Evolutionary conservation across 2,797 vertebrate genomes (phyloP).

Genomic region (Helicolenus hilgendorfi): DNA sequence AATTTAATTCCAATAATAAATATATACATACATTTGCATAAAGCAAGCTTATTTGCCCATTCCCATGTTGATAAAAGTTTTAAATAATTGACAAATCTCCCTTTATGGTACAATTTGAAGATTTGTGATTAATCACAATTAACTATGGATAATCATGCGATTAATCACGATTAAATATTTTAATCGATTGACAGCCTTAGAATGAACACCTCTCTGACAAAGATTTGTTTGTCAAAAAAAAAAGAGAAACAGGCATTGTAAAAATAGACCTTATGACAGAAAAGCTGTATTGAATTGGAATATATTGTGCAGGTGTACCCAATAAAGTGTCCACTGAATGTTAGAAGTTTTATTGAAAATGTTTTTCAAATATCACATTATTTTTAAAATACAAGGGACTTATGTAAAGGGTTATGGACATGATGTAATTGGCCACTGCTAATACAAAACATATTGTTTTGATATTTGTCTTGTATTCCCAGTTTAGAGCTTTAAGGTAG

Average conservation of each 20-base stretch:
- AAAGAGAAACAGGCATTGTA: not conserved
- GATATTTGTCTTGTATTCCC: not conserved
- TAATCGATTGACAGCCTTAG: too few species aligned
- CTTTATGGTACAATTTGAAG: too few species aligned
- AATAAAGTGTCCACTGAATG: not conserved
- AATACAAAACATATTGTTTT: not conserved
- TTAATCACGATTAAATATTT: too few species aligned
- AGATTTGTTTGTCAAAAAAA: not conserved
- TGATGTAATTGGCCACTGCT: not conserved
- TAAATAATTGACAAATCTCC: too few species aligned
- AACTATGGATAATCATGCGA: too few species aligned
- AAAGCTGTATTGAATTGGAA: not conserved
- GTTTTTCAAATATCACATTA: not conserved
- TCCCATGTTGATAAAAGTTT: too few species aligned
- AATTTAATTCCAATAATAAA: too few species aligned
- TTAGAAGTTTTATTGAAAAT: not conserved
- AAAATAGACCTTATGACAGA: not conserved
- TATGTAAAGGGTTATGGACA: not conserved
- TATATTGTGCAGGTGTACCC: not conserved
- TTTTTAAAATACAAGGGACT: not conserved
- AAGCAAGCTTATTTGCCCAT: too few species aligned
- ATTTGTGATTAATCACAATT: too few species aligned
- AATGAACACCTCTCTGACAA: not conserved
- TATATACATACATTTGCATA: too few species aligned
- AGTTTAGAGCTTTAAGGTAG: not conserved